These are phyloP conservation scores for Malacoraja senta DNA, from an alignment of 2,797 vertebrate species.

Conservation along the genomic window DNA sequence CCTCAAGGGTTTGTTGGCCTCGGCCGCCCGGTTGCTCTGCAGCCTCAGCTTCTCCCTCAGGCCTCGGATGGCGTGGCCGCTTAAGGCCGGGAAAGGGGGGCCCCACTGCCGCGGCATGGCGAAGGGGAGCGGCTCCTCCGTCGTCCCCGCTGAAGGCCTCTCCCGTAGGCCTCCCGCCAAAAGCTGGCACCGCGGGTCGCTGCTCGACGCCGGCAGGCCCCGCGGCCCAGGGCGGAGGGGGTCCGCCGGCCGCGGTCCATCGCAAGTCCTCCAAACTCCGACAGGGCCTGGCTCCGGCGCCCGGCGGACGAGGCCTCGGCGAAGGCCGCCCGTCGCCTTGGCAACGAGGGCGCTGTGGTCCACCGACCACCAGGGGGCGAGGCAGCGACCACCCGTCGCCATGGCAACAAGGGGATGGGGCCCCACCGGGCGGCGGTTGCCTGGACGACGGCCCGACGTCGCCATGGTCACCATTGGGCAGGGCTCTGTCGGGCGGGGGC, in stretches of 20 bases:
- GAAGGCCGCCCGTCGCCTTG: no score
- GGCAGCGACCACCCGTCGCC: slow-evolving; percentile 43
- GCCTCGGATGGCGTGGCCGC: slow-evolving; percentile 59
- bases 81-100: slow-evolving; percentile 56
- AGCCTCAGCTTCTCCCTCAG: slow-evolving; percentile 73
- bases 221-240: slow-evolving; percentile 65
- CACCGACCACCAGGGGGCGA: slow-evolving; percentile 35
- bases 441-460: slow-evolving; percentile 48
- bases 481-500: slow-evolving; percentile 43
- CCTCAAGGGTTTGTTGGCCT: slow-evolving; percentile 62
- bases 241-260: slow-evolving; percentile 56
- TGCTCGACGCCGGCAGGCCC: slow-evolving; percentile 60
- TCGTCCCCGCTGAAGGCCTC: slow-evolving; percentile 49
- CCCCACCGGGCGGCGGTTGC: slow-evolving; percentile 28
- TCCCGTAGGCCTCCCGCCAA: slow-evolving; percentile 47
- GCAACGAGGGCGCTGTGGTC: no score
- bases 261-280: slow-evolving; percentile 81
- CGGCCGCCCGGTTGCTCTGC: slow-evolving; percentile 63
- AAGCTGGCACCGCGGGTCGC: no score
- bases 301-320: no score
- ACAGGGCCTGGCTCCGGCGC: slow-evolving; percentile 61
- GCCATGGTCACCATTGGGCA: slow-evolving; percentile 55
- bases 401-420: slow-evolving; percentile 39
- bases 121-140: slow-evolving; percentile 59
- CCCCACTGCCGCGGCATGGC: slow-evolving; percentile 58